phyloP scores from a whole-genome alignment of 2,113 vertebrate species.

The Strix uralensis region DNA sequence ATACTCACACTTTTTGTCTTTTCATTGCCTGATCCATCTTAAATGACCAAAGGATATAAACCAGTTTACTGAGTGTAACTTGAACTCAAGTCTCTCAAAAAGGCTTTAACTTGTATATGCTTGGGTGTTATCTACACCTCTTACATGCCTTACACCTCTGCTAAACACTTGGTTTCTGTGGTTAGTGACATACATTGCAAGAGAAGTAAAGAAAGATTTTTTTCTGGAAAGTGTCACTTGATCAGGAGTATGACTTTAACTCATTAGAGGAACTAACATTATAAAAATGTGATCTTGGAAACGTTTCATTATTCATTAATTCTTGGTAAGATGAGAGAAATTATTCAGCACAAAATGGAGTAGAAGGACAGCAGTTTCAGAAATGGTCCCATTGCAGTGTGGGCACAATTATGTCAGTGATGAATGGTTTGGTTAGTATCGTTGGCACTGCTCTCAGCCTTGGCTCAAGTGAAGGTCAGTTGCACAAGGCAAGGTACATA shows the following conservation, averaged over 20 bases:
- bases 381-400: neutral
- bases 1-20: neutral
- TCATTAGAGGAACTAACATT: neutral
- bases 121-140: neutral
- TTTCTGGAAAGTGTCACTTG: neutral
- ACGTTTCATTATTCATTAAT: neutral
- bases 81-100: neutral
- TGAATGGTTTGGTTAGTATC: fast-evolving
- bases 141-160: neutral
- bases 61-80: neutral
- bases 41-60: neutral
- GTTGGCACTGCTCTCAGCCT: neutral
- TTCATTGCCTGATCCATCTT: neutral
- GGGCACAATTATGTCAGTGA: neutral
- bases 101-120: neutral
- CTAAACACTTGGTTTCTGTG: neutral
- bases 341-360: neutral
- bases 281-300: neutral
- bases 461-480: neutral
- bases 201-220: neutral
- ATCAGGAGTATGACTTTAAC: neutral
- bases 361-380: neutral
- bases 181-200: neutral
- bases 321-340: neutral
- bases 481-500: fast-evolving